Evolutionary conservation across 2,797 vertebrate genomes (phyloP).

Genomic region (Halcyon smyrnensis): DNA sequence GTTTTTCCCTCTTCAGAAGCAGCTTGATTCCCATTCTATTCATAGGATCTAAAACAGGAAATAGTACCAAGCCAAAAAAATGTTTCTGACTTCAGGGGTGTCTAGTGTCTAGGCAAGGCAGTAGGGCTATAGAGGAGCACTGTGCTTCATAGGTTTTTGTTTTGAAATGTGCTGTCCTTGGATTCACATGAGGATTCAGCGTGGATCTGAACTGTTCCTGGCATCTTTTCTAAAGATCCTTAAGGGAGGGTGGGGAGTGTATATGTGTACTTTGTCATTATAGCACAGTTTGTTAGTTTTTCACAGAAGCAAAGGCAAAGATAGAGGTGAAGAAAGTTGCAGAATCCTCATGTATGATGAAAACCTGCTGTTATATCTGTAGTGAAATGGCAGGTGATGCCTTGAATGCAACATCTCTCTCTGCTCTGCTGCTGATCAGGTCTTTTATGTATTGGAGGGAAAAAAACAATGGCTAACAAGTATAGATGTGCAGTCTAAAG

Average conservation of each 20-base stretch:
- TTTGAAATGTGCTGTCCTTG: not conserved
- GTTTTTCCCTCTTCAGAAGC: not conserved
- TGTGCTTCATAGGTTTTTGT: not conserved
- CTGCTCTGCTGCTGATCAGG: not conserved
- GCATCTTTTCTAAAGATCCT: not conserved
- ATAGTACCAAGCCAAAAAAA: not conserved
- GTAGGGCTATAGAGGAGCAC: not conserved
- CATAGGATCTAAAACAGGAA: not conserved
- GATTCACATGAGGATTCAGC: not conserved
- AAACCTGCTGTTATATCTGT: not conserved
- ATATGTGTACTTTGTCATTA: not conserved
- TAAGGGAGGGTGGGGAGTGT: rapidly evolving
- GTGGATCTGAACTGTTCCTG: not conserved
- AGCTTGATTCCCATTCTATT: not conserved
- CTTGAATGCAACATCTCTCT: not conserved
- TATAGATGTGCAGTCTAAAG: not conserved
- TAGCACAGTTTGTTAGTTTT: not conserved
- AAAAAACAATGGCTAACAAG: not conserved
- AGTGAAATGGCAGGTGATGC: not conserved
- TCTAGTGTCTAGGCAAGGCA: not conserved
- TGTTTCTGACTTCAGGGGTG: not conserved
- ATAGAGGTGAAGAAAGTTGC: not conserved
- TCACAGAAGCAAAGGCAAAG: not conserved
- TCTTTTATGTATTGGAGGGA: not conserved
- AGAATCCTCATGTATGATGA: not conserved